A percentile compares a stretch with the other conserved stretches of the same genome.
Conservation (phyloP, 2,113 vertebrate genomes). For the Pelodiscus sinensis region DNA sequence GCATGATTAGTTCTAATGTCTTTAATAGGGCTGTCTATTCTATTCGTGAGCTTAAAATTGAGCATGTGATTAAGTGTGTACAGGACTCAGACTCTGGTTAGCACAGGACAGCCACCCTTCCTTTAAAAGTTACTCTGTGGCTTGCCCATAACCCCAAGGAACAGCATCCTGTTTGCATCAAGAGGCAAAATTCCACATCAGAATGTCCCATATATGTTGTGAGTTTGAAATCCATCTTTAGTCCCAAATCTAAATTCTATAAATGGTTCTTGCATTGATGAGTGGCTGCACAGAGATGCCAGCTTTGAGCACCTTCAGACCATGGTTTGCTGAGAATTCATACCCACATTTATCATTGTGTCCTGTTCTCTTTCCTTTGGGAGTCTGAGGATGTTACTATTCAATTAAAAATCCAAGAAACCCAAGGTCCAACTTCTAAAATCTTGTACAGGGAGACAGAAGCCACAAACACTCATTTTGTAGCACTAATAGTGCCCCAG, state of each 20-base stretch:
- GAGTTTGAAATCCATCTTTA: constrained; percentile 48
- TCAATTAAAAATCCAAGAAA: not conserved
- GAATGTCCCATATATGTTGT: constrained; percentile 30
- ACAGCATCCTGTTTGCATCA: not conserved
- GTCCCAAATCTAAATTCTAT: constrained; percentile 32
- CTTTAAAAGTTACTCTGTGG: constrained; percentile 12
- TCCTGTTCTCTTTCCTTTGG: not conserved
- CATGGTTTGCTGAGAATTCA: not conserved
- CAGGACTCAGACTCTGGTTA: not conserved
- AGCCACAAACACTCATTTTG: not conserved
- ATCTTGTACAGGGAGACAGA: not conserved
- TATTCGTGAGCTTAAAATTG: not conserved
- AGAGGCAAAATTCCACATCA: constrained; percentile 9
- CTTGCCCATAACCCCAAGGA: not conserved
- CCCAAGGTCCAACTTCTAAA: not conserved
- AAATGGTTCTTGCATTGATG: constrained; percentile 55
- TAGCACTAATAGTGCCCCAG: not conserved
- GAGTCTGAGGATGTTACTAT: not conserved
- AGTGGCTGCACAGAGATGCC: constrained; percentile 44
- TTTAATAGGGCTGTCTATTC: not conserved
- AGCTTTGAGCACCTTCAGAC: not conserved
- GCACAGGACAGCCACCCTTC: not conserved
- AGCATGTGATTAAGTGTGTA: not conserved
- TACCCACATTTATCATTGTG: not conserved
- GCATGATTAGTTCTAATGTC: not conserved